phyloP scores from a whole-genome alignment of 2,888 invertebrate species.

The Myopa tessellatipennis region DNA sequence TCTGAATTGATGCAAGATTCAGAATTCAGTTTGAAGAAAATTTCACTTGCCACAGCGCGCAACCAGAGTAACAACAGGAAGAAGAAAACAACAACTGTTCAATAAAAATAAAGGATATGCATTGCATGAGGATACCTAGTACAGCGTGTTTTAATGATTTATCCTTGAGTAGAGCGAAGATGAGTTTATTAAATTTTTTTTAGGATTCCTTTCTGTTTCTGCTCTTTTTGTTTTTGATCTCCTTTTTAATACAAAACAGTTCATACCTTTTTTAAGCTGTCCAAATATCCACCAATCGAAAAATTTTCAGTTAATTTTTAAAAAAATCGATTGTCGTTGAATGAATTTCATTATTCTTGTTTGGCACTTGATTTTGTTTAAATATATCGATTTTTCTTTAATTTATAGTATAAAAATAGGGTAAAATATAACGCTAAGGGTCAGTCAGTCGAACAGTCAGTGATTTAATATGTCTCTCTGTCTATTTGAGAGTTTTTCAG shows the following conservation, averaged over 20 bases:
- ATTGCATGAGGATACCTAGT: not conserved
- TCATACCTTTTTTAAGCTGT: not conserved
- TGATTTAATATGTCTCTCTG: too few relatives aligned
- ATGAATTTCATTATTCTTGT: too few relatives aligned
- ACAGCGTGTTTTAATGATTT: conserved; percentile 1
- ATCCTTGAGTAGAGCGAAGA: not conserved
- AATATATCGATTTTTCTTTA: too few relatives aligned
- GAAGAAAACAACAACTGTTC: not conserved
- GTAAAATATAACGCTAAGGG: too few relatives aligned
- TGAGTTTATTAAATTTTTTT: not conserved
- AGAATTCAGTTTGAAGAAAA: conserved; percentile 15
- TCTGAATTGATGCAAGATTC: not conserved
- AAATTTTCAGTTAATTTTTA: too few relatives aligned
- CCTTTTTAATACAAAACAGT: not conserved
- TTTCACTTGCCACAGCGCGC: not conserved
- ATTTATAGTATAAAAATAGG: too few relatives aligned
- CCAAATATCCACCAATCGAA: too few relatives aligned
- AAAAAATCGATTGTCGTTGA: too few relatives aligned
- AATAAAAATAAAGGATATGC: not conserved
- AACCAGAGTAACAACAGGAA: not conserved
- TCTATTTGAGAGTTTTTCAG: too few relatives aligned
- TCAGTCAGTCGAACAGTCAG: too few relatives aligned
- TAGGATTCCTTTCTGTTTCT: too few relatives aligned
- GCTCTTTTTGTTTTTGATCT: not conserved
- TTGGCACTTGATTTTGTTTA: too few relatives aligned